Conservation (phyloP, 2,797 vertebrate genomes). For the Allobates femoralis region DNA sequence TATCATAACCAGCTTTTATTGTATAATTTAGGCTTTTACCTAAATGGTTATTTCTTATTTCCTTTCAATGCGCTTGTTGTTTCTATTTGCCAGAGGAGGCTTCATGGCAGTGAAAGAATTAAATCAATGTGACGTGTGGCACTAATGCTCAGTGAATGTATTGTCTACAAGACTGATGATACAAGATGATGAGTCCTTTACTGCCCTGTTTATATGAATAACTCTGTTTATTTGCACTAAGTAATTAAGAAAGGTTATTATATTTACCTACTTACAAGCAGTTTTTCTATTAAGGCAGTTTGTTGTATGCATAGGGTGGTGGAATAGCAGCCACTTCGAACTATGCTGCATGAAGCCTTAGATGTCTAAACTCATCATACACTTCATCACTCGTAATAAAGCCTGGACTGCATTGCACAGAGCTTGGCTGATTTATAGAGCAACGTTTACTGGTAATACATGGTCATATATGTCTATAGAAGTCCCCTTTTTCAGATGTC, state of each 20-base stretch:
- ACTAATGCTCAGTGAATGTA: background rate
- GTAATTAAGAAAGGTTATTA: background rate
- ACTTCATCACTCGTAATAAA: too few species aligned
- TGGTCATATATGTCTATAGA: too few species aligned
- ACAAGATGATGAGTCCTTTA: background rate
- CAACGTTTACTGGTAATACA: too few species aligned
- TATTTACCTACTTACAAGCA: too few species aligned
- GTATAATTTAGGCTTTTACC: background rate
- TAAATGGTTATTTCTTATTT: slow-evolving; percentile 26
- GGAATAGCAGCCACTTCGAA: too few species aligned
- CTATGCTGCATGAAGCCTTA: too few species aligned
- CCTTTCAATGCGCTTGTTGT: background rate
- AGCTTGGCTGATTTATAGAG: too few species aligned
- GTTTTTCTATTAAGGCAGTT: too few species aligned
- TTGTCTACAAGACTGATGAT: background rate
- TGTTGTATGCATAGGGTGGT: too few species aligned
- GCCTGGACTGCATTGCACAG: too few species aligned
- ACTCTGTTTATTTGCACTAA: background rate
- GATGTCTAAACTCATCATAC: too few species aligned
- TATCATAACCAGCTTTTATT: slow-evolving; percentile 8
- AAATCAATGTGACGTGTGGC: slow-evolving; percentile 31
- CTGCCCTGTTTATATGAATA: background rate
- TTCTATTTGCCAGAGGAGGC: slow-evolving; percentile 21
- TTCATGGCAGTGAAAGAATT: slow-evolving; percentile 16
- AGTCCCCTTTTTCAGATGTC: too few species aligned